Evolutionary conservation across 2,797 vertebrate genomes (phyloP).

Genomic region (Amphiprion clarkii): DNA sequence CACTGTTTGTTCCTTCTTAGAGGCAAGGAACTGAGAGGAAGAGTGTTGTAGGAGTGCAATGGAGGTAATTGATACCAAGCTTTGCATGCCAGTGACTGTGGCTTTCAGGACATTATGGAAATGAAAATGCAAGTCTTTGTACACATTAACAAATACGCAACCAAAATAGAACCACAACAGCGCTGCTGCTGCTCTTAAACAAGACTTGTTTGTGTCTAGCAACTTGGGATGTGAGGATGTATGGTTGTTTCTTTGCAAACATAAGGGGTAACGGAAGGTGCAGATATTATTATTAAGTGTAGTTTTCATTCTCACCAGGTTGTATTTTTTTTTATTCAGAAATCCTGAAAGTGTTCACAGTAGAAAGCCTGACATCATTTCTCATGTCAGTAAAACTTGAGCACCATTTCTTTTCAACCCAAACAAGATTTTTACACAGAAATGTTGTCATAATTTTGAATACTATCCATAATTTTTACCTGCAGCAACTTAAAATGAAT

Average conservation of each 20-base stretch:
- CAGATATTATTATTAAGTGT: constrained; percentile 30
- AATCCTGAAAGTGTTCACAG: constrained; percentile 28
- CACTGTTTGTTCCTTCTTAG: constrained; percentile 76
- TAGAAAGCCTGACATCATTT: constrained; percentile 12
- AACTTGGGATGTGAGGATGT: constrained; percentile 31
- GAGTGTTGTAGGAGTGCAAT: constrained; percentile 51
- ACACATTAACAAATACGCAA: constrained; percentile 61
- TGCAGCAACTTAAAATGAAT: neutral
- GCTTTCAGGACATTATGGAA: constrained; percentile 78
- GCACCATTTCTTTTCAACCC: neutral
- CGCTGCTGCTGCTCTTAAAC: constrained; percentile 26
- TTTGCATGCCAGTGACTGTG: constrained; percentile 61
- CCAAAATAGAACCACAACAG: constrained; percentile 66
- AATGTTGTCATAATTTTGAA: neutral
- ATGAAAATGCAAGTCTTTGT: constrained; percentile 67
- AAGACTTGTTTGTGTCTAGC: constrained; percentile 58
- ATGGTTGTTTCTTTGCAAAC: constrained; percentile 47
- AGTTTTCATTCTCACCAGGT: constrained; percentile 25
- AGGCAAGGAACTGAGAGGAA: constrained; percentile 60
- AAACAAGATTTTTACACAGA: neutral
- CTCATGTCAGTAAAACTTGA: constrained; percentile 15
- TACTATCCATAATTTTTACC: neutral
- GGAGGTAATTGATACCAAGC: constrained; percentile 82
- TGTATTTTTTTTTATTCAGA: neutral
- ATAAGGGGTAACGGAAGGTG: constrained; percentile 27